phyloP scores from a whole-genome alignment of 2,888 invertebrate species.

The Ochropleura leucogaster region DNA sequence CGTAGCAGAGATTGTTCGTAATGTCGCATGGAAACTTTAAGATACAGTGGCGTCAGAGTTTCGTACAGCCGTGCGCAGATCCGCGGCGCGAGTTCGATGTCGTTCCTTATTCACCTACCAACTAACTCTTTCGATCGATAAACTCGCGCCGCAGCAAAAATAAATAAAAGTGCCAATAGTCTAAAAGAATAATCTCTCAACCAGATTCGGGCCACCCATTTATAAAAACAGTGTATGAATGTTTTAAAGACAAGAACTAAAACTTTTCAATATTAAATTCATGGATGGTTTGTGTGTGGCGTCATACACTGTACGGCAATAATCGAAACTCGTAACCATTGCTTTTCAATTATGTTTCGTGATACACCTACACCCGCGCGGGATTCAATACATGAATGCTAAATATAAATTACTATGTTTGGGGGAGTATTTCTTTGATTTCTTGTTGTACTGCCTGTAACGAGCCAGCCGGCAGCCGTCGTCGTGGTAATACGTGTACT shows the following conservation, averaged over 20 bases:
- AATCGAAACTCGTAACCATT: conserved; percentile 88
- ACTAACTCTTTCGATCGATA: conserved; percentile 48
- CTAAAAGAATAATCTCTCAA: conserved; percentile 76
- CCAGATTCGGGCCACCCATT: conserved; percentile 90
- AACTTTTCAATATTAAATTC: conserved; percentile 67
- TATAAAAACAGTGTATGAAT: conserved; percentile 79
- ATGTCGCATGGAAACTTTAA: conserved; percentile 76
- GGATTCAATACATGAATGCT: conserved; percentile 88
- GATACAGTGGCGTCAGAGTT: conserved; percentile 85
- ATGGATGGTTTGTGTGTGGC: conserved; percentile 77
- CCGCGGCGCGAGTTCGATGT: conserved; percentile 70
- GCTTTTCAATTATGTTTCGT: conserved; percentile 68
- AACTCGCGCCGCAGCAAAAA: conserved; percentile 68
- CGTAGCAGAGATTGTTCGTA: conserved; percentile 80
- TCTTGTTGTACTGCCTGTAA: conserved; percentile 77
- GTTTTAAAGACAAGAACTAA: conserved; percentile 69
- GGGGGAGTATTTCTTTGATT: conserved; percentile 73
- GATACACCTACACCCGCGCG: conserved; percentile 78
- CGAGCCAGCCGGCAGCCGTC: conserved; percentile 77
- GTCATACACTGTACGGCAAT: conserved; percentile 87
- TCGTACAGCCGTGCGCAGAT: conserved; percentile 88
- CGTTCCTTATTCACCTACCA: conserved; percentile 19
- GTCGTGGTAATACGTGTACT: conserved; percentile 83
- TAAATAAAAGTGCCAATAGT: conserved; percentile 84
- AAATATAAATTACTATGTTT: conserved; percentile 87